Evolutionary conservation across 2,888 invertebrate genomes (phyloP), one percentile per base, ranked within the genome.

Genomic region (Hololepta plana): DNA sequence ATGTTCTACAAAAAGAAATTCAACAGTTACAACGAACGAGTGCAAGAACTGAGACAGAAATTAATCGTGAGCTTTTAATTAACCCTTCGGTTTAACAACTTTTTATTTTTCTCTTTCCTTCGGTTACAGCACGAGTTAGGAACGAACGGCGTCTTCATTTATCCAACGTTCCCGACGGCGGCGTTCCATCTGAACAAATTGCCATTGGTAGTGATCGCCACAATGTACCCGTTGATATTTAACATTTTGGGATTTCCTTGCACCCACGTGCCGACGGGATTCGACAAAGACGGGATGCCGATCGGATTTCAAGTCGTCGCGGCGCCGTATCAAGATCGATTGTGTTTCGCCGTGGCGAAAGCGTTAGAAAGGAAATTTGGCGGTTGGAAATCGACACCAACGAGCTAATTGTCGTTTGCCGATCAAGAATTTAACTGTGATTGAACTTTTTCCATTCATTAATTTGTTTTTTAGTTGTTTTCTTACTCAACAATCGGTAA

Each of bases 271-370:
- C 84, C 85, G 2, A 56, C 67, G 51, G 79, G 77, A 0, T 39
- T 71, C 2, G 56, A 62, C 34, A 42, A 41, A 2, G 40, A 63
- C 8, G 69, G 74, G 2, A 47, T 82, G 32, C 84, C 84, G 0
- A 45, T 80, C 12, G 79, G 80, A 5, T 53, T 85, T 33, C 85
- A 85, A 59, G 72, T 82, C 3, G 64, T 84, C 28, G 79, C 76
- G 1, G 71, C 64, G 0, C 72, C 73, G 10, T 55, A 73, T 46
- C 72, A 77, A 44, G 91, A 91, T 51, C 61, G 74, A 29, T 51
- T 87, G 7, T 80, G 82, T 33, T 50, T 93, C 10, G 75, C 79
- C 1, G 72, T 87, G 3, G 90, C 90, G 2, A 57, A 60, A 35
- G 74, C 80, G 41, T 48, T 93, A 20, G 85, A 88, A 45, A 58